Evolutionary conservation across 2,888 invertebrate genomes (phyloP).

Genomic region (Pterobdella sp.): DNA sequence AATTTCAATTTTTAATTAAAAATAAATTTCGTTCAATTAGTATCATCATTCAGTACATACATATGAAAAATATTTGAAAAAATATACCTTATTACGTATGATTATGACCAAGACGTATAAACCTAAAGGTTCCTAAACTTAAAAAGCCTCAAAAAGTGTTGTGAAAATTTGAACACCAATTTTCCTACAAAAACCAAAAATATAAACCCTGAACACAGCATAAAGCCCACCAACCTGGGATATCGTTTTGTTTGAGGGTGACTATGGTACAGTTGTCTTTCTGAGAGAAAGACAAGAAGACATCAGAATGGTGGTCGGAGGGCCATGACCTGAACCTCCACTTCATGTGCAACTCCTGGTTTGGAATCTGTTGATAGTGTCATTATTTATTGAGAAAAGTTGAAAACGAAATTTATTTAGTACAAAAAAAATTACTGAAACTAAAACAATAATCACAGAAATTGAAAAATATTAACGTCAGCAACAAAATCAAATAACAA

Average conservation of each 20-base stretch:
- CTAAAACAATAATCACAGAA: too few species aligned
- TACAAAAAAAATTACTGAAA: too few species aligned
- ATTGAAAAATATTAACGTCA: neutral
- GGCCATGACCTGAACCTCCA: constrained; percentile 97
- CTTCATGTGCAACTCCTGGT: constrained; percentile 72
- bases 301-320: constrained; percentile 76
- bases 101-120: too few species aligned
- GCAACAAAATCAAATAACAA: neutral
- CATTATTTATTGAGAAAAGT: neutral
- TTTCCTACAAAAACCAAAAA: too few species aligned
- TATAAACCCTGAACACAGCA: neutral
- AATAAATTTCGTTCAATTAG: too few species aligned
- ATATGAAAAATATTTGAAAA: too few species aligned
- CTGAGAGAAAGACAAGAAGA: constrained; percentile 74
- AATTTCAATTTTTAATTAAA: neutral
- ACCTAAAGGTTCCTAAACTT: too few species aligned
- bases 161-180: too few species aligned
- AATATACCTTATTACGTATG: too few species aligned
- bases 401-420: neutral
- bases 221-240: constrained; percentile 59
- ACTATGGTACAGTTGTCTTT: constrained; percentile 81
- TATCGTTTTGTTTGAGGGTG: constrained; percentile 69
- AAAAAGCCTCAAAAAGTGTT: too few species aligned
- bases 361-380: constrained; percentile 57
- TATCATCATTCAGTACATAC: too few species aligned